A percentile compares a stretch with the other conserved stretches of the same genome.
phyloP scores from a whole-genome alignment of 2,113 vertebrate species.

The Malurus melanocephalus region DNA sequence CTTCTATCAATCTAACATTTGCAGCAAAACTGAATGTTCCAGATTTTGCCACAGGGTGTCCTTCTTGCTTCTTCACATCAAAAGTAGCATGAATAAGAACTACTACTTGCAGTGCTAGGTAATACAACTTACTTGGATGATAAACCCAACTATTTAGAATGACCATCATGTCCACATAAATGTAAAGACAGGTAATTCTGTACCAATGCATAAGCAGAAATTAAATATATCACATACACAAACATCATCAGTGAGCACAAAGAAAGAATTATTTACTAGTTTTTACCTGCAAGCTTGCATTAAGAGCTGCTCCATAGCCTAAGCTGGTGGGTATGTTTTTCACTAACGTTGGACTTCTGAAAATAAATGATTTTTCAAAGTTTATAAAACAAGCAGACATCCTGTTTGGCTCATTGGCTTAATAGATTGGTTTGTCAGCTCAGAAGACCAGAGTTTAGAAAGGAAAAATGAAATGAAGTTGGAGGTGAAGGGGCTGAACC shows the following conservation, averaged over 20 bases:
- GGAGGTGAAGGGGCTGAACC: not conserved
- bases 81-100: constrained; percentile 72
- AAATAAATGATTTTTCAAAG: constrained; percentile 64
- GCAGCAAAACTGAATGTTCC: constrained; percentile 81
- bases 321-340: constrained; percentile 98
- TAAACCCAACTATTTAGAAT: constrained; percentile 58
- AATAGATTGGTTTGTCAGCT: not conserved
- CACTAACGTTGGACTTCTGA: constrained; percentile 96
- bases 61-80: constrained; percentile 86
- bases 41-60: constrained; percentile 90
- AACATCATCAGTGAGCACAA: not conserved
- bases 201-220: not conserved
- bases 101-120: constrained; percentile 69
- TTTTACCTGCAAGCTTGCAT: constrained; percentile 97
- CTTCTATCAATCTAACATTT: constrained; percentile 89
- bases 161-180: constrained; percentile 27
- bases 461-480: not conserved
- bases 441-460: constrained; percentile 2
- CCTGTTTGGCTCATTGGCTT: not conserved
- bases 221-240: not conserved
- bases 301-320: constrained; percentile 96
- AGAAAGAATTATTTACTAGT: not conserved
- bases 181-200: not conserved
- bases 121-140: constrained; percentile 69
- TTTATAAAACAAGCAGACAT: constrained; percentile 43